A percentile compares a stretch with the other conserved stretches of the same genome.
Evolutionary conservation across 1,140 invertebrate species (phyloP).

Genomic region (Scaptomyza hsui): DNA sequence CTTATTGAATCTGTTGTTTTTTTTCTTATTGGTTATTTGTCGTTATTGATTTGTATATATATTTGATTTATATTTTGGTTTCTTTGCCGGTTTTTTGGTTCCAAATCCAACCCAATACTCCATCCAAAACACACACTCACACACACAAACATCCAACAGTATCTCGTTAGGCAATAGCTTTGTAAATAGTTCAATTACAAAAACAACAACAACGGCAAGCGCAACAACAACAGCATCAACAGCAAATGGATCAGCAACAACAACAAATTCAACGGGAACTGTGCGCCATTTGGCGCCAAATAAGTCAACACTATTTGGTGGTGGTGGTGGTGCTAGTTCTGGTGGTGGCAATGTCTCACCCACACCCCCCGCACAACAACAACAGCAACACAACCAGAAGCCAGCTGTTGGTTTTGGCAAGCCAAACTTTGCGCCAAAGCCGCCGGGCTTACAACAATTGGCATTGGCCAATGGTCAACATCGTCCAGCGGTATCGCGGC

Average conservation of each 20-base stretch:
- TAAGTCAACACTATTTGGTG: conserved; percentile 77
- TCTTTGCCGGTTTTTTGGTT: conserved; percentile 68
- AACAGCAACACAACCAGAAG: conserved; percentile 46
- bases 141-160: conserved; percentile 60
- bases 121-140: conserved; percentile 23
- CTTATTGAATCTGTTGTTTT: conserved; percentile 40
- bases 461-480: conserved; percentile 76
- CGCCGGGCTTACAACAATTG: conserved; percentile 78
- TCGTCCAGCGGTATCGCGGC: conserved; percentile 73
- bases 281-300: conserved; percentile 71
- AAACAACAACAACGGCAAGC: conserved; percentile 57
- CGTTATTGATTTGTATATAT: conserved; percentile 24
- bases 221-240: conserved; percentile 49
- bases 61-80: conserved; percentile 62
- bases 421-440: conserved; percentile 83
- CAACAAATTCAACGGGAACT: conserved; percentile 50
- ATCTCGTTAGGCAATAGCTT: conserved; percentile 83
- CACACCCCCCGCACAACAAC: conserved; percentile 25
- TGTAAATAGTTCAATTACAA: conserved; percentile 82
- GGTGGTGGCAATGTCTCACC: conserved; percentile 44
- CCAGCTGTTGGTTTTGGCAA: conserved; percentile 78
- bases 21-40: conserved; percentile 34
- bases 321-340: conserved; percentile 34
- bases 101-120: conserved; percentile 40
- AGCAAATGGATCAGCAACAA: conserved; percentile 33